Conservation (phyloP, 2,113 vertebrate genomes). For the Podarcis cretensis region DNA sequence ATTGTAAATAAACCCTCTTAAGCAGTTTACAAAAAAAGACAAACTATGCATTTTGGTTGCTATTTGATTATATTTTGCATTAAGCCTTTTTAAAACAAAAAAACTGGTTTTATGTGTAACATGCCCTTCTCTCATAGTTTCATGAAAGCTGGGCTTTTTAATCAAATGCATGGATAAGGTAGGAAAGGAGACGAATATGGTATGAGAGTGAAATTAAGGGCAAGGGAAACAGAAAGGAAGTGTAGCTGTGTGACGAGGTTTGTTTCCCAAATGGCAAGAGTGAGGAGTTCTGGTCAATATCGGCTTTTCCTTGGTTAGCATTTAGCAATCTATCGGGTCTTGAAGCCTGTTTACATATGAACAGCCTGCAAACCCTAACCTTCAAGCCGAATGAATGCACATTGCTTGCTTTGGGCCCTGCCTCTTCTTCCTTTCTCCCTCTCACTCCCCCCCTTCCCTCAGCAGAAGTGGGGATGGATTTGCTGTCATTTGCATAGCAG, state of each 20-base stretch:
- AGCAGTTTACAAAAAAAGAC: too few relatives aligned
- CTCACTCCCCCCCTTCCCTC: background rate
- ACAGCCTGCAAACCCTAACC: slow-evolving; percentile 44
- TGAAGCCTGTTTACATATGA: slow-evolving; percentile 57
- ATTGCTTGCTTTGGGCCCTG: slow-evolving; percentile 16
- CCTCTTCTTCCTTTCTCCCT: background rate
- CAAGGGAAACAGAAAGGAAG: background rate
- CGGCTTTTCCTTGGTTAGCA: slow-evolving; percentile 4
- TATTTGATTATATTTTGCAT: too few relatives aligned
- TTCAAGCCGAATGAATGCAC: slow-evolving; percentile 61
- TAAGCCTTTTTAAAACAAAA: too few relatives aligned
- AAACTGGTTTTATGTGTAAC: too few relatives aligned
- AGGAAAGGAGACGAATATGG: background rate
- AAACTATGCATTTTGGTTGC: too few relatives aligned
- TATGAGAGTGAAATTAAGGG: background rate
- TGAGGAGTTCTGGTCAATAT: background rate
- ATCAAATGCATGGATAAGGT: background rate
- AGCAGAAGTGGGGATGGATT: slow-evolving; percentile 67
- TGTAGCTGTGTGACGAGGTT: background rate
- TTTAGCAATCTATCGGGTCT: slow-evolving; percentile 66
- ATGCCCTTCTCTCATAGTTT: too few relatives aligned
- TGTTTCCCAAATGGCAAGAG: background rate
- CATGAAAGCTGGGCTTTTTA: background rate
- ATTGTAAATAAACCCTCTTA: too few relatives aligned
- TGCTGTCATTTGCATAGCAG: slow-evolving; percentile 86